phyloP scores from a whole-genome alignment of 2,797 vertebrate species.

The Tinamus major region DNA sequence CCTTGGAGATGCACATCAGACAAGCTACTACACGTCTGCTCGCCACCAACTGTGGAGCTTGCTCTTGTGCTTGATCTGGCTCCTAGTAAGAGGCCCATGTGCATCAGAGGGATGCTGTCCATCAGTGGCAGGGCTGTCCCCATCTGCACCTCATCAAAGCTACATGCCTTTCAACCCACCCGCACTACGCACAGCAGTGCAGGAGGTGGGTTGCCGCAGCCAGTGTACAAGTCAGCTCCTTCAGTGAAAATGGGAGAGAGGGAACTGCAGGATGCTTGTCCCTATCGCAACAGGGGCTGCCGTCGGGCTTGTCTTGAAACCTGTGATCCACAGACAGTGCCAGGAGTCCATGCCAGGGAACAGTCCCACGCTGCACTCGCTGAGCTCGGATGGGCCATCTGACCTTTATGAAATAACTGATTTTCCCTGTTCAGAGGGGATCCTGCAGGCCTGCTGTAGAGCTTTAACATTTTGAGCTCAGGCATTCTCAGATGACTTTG shows the following conservation, averaged over 20 bases:
- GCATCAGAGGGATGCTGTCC: background rate
- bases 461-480: background rate
- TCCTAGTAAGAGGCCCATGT: too few relatives aligned
- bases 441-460: background rate
- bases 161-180: background rate
- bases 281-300: background rate
- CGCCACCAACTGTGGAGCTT: background rate
- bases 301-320: background rate
- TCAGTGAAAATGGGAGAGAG: background rate
- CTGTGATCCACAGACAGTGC: background rate
- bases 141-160: background rate
- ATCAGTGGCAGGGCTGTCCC: background rate
- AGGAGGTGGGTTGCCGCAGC: background rate
- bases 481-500: constrained; percentile 11
- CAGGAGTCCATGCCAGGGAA: accelerated
- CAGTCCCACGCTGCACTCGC: accelerated
- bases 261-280: background rate
- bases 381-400: background rate
- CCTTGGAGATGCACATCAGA: background rate
- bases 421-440: background rate
- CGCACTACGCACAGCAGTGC: background rate
- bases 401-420: accelerated
- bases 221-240: background rate
- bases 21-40: too few relatives aligned
- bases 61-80: background rate